Conservation (phyloP, 2,797 vertebrate species). For the Benthosema pterotum region DNA sequence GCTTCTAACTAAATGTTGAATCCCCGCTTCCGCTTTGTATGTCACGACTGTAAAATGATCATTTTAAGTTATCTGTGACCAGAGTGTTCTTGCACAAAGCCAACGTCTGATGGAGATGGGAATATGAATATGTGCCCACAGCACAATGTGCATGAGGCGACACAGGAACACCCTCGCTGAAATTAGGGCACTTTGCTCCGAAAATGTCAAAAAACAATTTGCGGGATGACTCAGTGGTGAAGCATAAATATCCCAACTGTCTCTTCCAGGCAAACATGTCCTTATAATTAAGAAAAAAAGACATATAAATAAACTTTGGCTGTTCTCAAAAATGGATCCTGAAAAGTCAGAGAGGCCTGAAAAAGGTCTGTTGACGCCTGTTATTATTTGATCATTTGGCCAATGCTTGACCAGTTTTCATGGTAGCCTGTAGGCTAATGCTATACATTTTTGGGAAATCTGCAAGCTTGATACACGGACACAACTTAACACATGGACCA, state of each 20-base stretch:
- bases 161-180: background rate
- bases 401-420: too few relatives aligned
- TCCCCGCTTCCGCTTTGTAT: conserved; percentile 39
- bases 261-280: conserved; percentile 6
- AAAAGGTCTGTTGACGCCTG: too few relatives aligned
- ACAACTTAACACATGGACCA: too few relatives aligned
- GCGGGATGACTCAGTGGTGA: conserved; percentile 4
- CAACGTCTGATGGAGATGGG: conserved; percentile 38
- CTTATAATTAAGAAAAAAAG: background rate
- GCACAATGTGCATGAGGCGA: conserved; percentile 14
- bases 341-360: too few relatives aligned
- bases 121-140: conserved; percentile 20
- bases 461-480: too few relatives aligned
- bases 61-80: conserved; percentile 22
- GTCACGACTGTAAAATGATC: conserved; percentile 17
- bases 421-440: too few relatives aligned
- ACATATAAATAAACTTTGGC: too few relatives aligned
- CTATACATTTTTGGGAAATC: too few relatives aligned
- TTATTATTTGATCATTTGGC: too few relatives aligned
- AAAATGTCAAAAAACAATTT: conserved; percentile 33
- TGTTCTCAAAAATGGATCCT: too few relatives aligned
- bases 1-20: conserved; percentile 5
- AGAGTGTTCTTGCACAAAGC: background rate
- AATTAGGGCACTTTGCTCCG: conserved; percentile 13
- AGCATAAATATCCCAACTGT: conserved; percentile 27